Base-by-base conservation (phyloP, 2,797 vertebrate species). In the Ataeniobius toweri region DNA sequence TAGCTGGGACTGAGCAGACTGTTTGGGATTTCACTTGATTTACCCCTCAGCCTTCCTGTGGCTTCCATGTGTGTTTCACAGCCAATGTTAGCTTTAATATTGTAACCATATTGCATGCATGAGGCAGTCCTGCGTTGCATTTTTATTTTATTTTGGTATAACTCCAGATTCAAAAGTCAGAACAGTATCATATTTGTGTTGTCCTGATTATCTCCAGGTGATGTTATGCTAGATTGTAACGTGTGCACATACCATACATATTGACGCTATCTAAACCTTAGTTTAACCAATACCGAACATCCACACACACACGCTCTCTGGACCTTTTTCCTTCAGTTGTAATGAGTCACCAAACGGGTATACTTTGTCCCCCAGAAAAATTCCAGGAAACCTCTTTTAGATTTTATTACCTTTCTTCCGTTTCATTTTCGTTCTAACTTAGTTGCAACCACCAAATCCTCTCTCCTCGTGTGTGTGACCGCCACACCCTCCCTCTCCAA, bases 161-260 rank as follows among this genome's bases (percentile, higher is more conserved):
- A 39, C 24, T 75, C 41, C 39, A 39, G 74, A 78, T 68, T 63
- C 73, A 65, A 50, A 53, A 14, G 74, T 63, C 48, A 76, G 39
- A 65, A 44, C 26, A 41, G 26, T 16, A 0, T 51, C 26, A 10
- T 41, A 10, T 79, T 6, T 56, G 18, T 72, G 31, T 51, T 79
- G 22, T 80, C 28, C 22, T 76, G 28, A 68, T 36, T 80, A 44
- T 61, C 80, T 53, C 55, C 75, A 67, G 22, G 18, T 71, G 65
- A 80, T 81, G 73, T 75, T 83, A 63, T 82, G 46, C 31, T 53
- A 80, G 46, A 72, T 75, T 61, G 28, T 44, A 50, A 73, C 53
- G 67, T 51, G 69, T 36, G 26, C 71, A 69, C 26, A 50, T 67
- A 44, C 10, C 65, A 8, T 28, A 9, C 50, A 55, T 65, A 75